Evolutionary conservation across 2,888 invertebrate genomes (phyloP), one percentile per base, ranked within the genome.

Genomic region (Ctena decussata): DNA sequence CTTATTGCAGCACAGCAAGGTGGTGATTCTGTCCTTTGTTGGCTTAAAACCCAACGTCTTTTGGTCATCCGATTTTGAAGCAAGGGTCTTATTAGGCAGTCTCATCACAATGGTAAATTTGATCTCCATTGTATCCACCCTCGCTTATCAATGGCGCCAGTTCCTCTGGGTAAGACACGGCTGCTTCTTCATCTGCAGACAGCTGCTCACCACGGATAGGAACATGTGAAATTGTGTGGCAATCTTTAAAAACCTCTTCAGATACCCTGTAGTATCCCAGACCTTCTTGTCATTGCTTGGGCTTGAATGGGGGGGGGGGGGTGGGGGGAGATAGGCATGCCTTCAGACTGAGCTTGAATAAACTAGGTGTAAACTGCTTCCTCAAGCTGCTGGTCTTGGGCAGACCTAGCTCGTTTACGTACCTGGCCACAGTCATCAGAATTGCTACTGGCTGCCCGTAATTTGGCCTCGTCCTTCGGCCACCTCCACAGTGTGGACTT

Each of bases 281-380:
- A 27, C 3, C 6, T 18, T 65, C 12, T 65, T 30, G 65, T 65
- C 65, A 35, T 18, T 11, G 12, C 21, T 8, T 21, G 21, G 49
- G 12, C 49, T 49, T 8, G 65, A 27, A 18, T 35, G 12, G 65
- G 65, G 27, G 12, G 65, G 12, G 12, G 5, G 65, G 12, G 27
- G 27, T 30, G 32, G 30, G 27, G 12, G 32, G 30, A 65, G 12
- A 65, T 5, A 27, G 46, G 49, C 53, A 15, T 27, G 11, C 49
- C 74, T 30, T 46, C 30, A 24, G 44, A 73, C 46, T 46, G 3
- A 46, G 73, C 73, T 21, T 74, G 74, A 32, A 6, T 74, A 53
- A 74, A 74, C 74, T 53, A 74, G 15, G 74, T 74, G 32, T 18
- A 21, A 2, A 74, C 53, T 32, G 74, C 74, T 53, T 74, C 18